A percentile compares a stretch with the other conserved stretches of the same genome.
Evolutionary conservation across 2,797 vertebrate species (phyloP).

Genomic region (Spinibarbus caldwelli): DNA sequence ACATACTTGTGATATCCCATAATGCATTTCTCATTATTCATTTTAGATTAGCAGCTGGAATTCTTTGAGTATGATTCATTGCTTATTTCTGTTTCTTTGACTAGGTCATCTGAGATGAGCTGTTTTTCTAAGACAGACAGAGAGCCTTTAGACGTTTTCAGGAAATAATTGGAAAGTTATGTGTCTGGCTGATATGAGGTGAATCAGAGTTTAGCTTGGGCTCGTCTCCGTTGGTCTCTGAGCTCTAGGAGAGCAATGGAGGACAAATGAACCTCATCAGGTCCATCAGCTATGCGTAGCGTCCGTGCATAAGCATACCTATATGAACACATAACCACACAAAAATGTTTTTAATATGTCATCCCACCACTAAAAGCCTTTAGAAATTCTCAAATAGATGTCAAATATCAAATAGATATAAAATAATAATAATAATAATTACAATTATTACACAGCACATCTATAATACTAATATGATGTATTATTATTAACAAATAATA

Average conservation of each 20-base stretch:
- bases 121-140: neutral
- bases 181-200: neutral
- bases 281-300: constrained; percentile 89
- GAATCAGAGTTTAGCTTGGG: constrained; percentile 80
- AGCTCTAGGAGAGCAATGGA: constrained; percentile 86
- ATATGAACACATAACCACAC: constrained; percentile 1
- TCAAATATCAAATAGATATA: neutral
- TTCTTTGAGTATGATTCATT: neutral
- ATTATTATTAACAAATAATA: no score
- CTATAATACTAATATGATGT: neutral
- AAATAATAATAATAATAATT: neutral
- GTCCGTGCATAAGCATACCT: constrained; percentile 83
- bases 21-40: neutral
- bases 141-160: neutral
- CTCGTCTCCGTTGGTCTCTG: constrained; percentile 77
- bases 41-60: neutral
- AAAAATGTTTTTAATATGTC: neutral
- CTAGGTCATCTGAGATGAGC: neutral
- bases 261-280: constrained; percentile 94
- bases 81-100: neutral
- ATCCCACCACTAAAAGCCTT: neutral
- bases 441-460: neutral
- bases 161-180: neutral
- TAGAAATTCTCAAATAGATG: neutral
- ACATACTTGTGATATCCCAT: neutral